Conservation (phyloP, 2,888 invertebrate species). For the Neoitamus cyanurus region DNA sequence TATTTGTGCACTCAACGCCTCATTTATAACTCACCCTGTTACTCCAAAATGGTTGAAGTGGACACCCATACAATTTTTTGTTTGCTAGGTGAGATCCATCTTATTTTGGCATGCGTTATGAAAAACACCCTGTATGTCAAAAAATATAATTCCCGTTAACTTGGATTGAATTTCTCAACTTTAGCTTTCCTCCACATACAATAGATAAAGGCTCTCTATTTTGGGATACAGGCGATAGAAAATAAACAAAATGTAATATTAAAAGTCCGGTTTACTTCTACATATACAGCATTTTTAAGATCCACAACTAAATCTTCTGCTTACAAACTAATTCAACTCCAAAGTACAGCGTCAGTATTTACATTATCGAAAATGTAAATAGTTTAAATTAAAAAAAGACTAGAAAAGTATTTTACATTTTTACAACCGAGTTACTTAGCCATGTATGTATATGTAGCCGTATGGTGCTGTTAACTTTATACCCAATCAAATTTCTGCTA, state of each 20-base stretch:
- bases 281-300: constrained; percentile 8
- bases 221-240: not conserved
- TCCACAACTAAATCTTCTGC: not conserved
- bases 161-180: too few species aligned
- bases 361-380: constrained; percentile 7
- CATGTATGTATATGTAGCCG: not conserved
- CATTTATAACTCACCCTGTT: too few species aligned
- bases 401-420: constrained; percentile 36
- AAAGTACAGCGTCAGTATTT: not conserved
- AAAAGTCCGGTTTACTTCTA: not conserved
- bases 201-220: not conserved
- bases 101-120: too few species aligned
- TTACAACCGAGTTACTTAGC: constrained; percentile 26
- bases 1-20: too few species aligned
- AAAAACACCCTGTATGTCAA: too few species aligned
- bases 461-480: constrained; percentile 54
- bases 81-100: too few species aligned
- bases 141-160: too few species aligned
- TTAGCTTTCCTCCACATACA: too few species aligned
- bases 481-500: constrained; percentile 66
- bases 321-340: not conserved
- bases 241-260: not conserved
- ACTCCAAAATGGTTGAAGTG: too few species aligned
- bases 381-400: constrained; percentile 27
- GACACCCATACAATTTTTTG: too few species aligned